Evolutionary conservation across 2,888 invertebrate genomes (phyloP).

Genomic region (Stenchaetothrips biformis): DNA sequence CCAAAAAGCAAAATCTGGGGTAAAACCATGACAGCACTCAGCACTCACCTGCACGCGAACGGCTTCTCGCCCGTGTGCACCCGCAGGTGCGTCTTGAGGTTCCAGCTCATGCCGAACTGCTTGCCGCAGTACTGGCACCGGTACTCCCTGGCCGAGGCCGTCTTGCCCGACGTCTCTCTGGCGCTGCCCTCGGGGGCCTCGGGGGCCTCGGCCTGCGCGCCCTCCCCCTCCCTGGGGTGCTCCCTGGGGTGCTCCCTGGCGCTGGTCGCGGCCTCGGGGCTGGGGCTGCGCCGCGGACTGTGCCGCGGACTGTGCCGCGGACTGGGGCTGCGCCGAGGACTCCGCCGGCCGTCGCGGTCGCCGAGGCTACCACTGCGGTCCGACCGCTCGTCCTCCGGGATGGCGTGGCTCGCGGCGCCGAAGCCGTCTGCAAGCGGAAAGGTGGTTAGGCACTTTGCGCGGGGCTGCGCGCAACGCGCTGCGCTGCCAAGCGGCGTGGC

Average conservation of each 20-base stretch:
- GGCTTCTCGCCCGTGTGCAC: constrained; percentile 87
- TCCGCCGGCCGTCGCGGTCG: not conserved
- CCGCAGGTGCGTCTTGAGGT: constrained; percentile 80
- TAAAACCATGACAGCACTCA: too few relatives aligned
- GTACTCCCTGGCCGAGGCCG: constrained; percentile 71
- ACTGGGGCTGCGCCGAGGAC: not conserved
- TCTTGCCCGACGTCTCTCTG: constrained; percentile 55
- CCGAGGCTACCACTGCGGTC: constrained; percentile 8
- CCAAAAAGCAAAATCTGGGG: too few relatives aligned
- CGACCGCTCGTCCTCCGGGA: not conserved
- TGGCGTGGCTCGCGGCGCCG: not conserved
- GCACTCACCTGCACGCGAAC: constrained; percentile 59
- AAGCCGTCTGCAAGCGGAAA: not conserved
- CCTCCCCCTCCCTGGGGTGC: not conserved
- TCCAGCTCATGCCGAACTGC: constrained; percentile 90
- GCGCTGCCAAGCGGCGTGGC: too few relatives aligned
- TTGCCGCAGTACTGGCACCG: constrained; percentile 85
- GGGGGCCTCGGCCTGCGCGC: constrained; percentile 34
- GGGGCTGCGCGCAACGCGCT: not conserved
- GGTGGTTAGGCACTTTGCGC: not conserved
- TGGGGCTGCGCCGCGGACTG: not conserved
- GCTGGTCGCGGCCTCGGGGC: not conserved
- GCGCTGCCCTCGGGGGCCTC: constrained; percentile 33
- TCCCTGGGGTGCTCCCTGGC: too few relatives aligned
- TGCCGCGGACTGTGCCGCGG: not conserved